Percentiles rank a stretch among this genome's conserved stretches.
These are phyloP conservation scores for Oncorhynchus masou DNA, from an alignment of 2,113 vertebrate species.

Conservation along the genomic window DNA sequence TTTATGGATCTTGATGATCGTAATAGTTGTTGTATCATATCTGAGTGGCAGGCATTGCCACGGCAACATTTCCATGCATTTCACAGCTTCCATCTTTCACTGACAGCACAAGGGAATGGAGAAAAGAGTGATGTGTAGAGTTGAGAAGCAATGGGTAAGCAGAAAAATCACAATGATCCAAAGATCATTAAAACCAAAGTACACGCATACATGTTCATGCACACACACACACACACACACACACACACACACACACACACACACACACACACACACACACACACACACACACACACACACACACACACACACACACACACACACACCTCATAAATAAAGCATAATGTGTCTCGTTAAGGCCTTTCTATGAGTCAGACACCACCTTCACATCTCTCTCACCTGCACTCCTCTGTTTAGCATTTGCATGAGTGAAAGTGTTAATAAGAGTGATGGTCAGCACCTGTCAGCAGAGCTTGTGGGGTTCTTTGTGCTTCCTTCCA, in stretches of 20 bases:
- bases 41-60: constrained; percentile 45
- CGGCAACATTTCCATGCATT: constrained; percentile 41
- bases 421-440: constrained; percentile 73
- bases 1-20: too few species aligned
- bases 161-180: background rate
- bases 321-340: constrained; percentile 75
- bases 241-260: constrained; percentile 61
- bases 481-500: constrained; percentile 42
- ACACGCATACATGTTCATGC: constrained; percentile 36
- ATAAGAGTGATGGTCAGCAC: constrained; percentile 76
- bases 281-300: constrained; percentile 35
- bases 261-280: constrained; percentile 54
- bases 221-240: constrained; percentile 50
- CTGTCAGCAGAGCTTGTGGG: constrained; percentile 74
- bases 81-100: constrained; percentile 27
- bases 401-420: constrained; percentile 65
- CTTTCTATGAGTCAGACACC: constrained; percentile 74
- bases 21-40: background rate
- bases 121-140: constrained; percentile 31
- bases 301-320: constrained; percentile 55
- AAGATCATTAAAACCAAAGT: constrained; percentile 4
- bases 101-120: constrained; percentile 15
- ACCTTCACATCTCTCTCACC: constrained; percentile 65
- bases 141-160: background rate
- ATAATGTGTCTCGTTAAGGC: constrained; percentile 43